These are phyloP conservation scores for Sceliomorpha sp. DNA, from an alignment of 2,888 invertebrate species.

Conservation along the genomic window DNA sequence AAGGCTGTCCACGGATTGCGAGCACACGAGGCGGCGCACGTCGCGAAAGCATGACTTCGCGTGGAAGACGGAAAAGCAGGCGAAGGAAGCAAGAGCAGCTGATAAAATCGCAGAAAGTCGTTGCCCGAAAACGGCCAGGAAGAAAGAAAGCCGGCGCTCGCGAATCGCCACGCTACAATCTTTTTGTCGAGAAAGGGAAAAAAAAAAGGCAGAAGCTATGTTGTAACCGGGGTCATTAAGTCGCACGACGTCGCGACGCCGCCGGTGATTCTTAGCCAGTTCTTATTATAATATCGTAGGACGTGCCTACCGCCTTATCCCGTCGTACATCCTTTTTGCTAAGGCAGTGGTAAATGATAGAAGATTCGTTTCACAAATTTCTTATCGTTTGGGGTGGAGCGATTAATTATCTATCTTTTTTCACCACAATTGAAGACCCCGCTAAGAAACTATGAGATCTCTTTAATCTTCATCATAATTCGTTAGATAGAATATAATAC, in stretches of 20 bases:
- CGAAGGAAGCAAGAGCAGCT: slow-evolving; percentile 56
- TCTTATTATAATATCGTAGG: no score
- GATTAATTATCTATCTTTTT: no score
- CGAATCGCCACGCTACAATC: slow-evolving; percentile 16
- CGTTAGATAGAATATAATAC: no score
- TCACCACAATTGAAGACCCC: no score
- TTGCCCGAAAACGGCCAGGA: slow-evolving; percentile 65
- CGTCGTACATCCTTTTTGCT: neutral
- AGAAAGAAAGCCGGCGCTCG: slow-evolving; percentile 40
- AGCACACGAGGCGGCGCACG: slow-evolving; percentile 60
- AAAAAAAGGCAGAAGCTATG: slow-evolving; percentile 34
- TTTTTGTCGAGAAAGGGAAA: slow-evolving; percentile 41
- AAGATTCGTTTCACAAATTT: no score
- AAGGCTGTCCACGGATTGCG: slow-evolving; percentile 40
- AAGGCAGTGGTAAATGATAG: no score
- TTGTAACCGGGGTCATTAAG: slow-evolving; percentile 59
- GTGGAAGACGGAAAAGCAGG: slow-evolving; percentile 56
- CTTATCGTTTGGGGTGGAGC: no score
- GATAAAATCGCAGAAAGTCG: slow-evolving; percentile 68
- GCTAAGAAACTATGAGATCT: no score
- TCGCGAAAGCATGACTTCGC: slow-evolving; percentile 55
- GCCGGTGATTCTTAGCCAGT: slow-evolving; percentile 1
- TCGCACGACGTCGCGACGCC: slow-evolving; percentile 31
- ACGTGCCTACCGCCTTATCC: no score
- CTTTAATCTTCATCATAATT: no score